phyloP scores from a whole-genome alignment of 2,797 vertebrate genomes.

The Enteromius unitaeniatus region DNA sequence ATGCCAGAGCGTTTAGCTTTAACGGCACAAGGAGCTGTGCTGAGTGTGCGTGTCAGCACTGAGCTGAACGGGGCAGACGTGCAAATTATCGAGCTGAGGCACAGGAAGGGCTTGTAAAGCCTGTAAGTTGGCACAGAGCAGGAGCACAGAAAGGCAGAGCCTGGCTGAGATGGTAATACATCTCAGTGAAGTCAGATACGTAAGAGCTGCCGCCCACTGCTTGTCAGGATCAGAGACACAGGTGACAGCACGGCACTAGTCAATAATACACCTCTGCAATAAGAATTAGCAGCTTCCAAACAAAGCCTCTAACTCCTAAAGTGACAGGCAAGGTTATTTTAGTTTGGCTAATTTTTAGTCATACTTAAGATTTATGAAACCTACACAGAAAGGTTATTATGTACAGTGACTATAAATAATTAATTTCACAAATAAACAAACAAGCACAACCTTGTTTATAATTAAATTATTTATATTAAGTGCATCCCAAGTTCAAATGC shows the following conservation, averaged over 20 bases:
- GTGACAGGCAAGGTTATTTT: conserved; percentile 5
- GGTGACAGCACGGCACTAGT: conserved; percentile 19
- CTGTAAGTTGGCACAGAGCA: conserved; percentile 21
- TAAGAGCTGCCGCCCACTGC: conserved; percentile 26
- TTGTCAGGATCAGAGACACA: conserved; percentile 23
- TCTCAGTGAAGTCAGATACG: conserved; percentile 20
- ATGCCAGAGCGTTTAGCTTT: conserved; percentile 8
- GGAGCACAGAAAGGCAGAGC: conserved; percentile 15
- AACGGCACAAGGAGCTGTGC: conserved; percentile 19
- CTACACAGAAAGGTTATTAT: background rate
- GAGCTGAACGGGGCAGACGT: conserved; percentile 21
- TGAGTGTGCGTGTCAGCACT: conserved; percentile 32
- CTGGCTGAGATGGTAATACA: conserved; percentile 33
- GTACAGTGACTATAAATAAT: background rate
- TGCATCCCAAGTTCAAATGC: background rate
- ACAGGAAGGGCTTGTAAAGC: conserved; percentile 27
- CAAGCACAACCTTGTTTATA: background rate
- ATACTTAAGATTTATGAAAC: background rate
- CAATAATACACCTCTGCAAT: conserved; percentile 10
- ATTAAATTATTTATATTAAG: background rate
- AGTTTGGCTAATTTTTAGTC: background rate
- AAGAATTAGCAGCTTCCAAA: conserved; percentile 16
- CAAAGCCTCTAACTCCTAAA: conserved; percentile 4
- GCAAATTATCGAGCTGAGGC: conserved; percentile 31
- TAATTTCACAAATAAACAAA: background rate